Percentiles rank a stretch among this genome's conserved stretches.
phyloP scores from a whole-genome alignment of 2,888 invertebrate genomes.

The Mystacides longicornis region DNA sequence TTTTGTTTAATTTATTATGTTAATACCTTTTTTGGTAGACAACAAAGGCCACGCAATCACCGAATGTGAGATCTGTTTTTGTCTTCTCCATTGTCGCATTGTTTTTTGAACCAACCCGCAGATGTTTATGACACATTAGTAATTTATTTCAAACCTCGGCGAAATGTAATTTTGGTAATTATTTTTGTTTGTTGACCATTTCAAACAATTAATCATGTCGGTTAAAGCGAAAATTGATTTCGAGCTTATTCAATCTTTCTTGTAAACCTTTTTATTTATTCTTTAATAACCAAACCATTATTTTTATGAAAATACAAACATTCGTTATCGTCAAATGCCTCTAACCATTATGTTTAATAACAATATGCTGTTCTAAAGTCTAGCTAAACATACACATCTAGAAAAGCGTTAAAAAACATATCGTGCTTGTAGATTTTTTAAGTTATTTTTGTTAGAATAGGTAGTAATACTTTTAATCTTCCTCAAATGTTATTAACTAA shows the following conservation, averaged over 20 bases:
- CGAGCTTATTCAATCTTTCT: no score
- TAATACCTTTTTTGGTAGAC: background rate
- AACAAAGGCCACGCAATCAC: background rate
- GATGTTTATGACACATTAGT: conserved; percentile 17
- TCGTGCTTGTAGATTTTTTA: no score
- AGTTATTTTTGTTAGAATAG: no score
- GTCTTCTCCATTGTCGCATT: conserved; percentile 9
- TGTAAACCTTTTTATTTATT: background rate
- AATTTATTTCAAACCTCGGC: conserved; percentile 15
- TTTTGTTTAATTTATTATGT: background rate
- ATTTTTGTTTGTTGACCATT: background rate
- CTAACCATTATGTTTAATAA: background rate
- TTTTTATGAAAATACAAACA: background rate
- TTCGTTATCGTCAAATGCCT: background rate
- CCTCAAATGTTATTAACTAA: no score
- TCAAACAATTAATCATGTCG: no score
- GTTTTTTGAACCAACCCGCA: conserved; percentile 9
- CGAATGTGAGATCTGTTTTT: background rate
- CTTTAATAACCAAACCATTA: background rate
- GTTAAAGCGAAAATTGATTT: background rate
- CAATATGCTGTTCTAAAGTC: background rate
- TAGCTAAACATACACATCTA: no score
- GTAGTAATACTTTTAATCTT: no score
- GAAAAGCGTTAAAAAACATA: no score
- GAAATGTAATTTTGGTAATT: conserved; percentile 13